Evolutionary conservation across 2,888 invertebrate species (phyloP).

Genomic region (Branchinecta sandiegonensis): DNA sequence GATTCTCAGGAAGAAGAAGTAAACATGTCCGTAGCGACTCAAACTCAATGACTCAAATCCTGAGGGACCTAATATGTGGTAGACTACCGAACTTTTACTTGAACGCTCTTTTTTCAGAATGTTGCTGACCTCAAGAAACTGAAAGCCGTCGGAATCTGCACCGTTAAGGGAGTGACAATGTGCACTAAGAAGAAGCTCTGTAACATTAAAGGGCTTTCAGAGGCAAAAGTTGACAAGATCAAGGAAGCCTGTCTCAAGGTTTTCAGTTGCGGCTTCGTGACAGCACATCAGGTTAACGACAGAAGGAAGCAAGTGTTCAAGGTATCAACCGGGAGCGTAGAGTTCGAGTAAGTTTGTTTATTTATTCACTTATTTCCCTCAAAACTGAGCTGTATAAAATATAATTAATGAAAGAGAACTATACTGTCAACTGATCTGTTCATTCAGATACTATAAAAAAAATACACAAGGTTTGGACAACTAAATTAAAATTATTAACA

Average conservation of each 20-base stretch:
- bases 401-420: too few species aligned
- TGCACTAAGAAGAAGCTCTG: slow-evolving; percentile 54
- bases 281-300: slow-evolving; percentile 56
- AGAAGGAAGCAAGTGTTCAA: slow-evolving; percentile 55
- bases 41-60: too few species aligned
- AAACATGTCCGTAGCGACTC: too few species aligned
- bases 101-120: slow-evolving; percentile 34
- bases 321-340: slow-evolving; percentile 43
- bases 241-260: slow-evolving; percentile 56
- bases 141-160: slow-evolving; percentile 59
- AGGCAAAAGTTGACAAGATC: slow-evolving; percentile 61
- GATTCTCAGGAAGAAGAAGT: too few species aligned
- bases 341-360: slow-evolving; percentile 50
- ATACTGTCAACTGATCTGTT: too few species aligned
- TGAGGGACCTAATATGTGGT: too few species aligned
- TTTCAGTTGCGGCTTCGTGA: slow-evolving; percentile 49
- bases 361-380: neutral
- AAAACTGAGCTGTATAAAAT: too few species aligned
- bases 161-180: slow-evolving; percentile 67
- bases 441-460: too few species aligned
- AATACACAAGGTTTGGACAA: too few species aligned
- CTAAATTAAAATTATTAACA: too few species aligned
- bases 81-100: too few species aligned
- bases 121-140: slow-evolving; percentile 61
- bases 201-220: slow-evolving; percentile 58